Conservation (phyloP, 2,797 vertebrate genomes). For the Poecilia picta region DNA sequence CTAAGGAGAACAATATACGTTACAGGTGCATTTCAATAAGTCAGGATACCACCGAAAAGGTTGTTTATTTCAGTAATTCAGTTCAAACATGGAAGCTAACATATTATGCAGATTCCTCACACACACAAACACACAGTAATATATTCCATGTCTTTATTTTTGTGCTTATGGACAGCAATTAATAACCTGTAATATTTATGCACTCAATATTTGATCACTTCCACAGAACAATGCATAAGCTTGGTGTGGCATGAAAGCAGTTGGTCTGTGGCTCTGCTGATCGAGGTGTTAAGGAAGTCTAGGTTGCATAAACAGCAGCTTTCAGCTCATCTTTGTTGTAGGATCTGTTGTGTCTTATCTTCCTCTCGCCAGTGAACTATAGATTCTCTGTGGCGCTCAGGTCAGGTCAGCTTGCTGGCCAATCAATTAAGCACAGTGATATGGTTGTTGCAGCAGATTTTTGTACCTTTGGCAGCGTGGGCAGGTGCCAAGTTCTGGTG, state of each 20-base stretch:
- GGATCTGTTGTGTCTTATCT: neutral
- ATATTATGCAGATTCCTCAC: neutral
- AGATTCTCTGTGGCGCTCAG: neutral
- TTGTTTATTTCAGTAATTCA: neutral
- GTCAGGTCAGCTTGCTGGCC: neutral
- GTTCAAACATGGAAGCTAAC: neutral
- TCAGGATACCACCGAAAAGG: neutral
- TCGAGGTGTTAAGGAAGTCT: neutral
- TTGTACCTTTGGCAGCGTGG: neutral
- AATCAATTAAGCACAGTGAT: neutral
- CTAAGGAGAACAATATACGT: slow-evolving; percentile 24
- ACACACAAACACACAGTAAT: no score
- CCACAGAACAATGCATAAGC: neutral
- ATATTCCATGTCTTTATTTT: neutral
- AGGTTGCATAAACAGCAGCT: neutral
- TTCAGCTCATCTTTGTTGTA: neutral
- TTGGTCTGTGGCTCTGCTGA: neutral
- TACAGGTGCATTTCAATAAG: neutral
- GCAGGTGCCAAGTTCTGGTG: neutral
- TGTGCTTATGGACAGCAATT: neutral
- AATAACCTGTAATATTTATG: neutral
- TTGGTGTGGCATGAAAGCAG: neutral
- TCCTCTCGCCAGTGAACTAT: neutral
- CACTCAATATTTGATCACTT: neutral
- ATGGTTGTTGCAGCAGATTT: neutral